These are phyloP conservation scores for Agrotis ipsilon DNA, from an alignment of 2,888 invertebrate species.

Conservation along the genomic window DNA sequence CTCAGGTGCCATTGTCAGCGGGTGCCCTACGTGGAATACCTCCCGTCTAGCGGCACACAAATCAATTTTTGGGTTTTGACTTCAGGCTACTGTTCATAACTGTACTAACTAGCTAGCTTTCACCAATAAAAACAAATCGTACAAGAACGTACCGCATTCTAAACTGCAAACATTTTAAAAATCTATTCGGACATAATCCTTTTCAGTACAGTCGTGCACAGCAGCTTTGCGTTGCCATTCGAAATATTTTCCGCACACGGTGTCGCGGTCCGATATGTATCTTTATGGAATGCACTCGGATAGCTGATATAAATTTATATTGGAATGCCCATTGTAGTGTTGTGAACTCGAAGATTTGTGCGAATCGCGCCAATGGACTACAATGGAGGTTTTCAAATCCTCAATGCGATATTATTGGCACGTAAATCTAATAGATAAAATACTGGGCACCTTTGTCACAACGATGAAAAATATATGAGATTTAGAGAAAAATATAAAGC, in stretches of 20 bases:
- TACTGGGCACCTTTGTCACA: slow-evolving; percentile 39
- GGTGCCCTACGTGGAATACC: too few species aligned
- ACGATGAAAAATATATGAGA: slow-evolving; percentile 35
- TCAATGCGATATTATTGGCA: slow-evolving; percentile 56
- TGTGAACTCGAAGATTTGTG: slow-evolving; percentile 69
- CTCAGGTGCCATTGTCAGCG: too few species aligned
- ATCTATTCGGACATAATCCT: slow-evolving; percentile 57
- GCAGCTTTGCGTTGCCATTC: slow-evolving; percentile 51
- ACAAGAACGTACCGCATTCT: slow-evolving; percentile 23
- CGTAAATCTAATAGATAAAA: slow-evolving; percentile 60
- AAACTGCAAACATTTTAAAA: slow-evolving; percentile 55
- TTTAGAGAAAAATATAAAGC: slow-evolving; percentile 23
- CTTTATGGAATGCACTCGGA: slow-evolving; percentile 62
- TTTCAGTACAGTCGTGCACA: slow-evolving; percentile 50
- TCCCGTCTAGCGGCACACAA: too few species aligned
- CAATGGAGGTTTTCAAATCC: slow-evolving; percentile 55
- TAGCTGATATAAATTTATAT: slow-evolving; percentile 70
- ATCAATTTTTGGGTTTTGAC: too few species aligned
- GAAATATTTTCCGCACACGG: slow-evolving; percentile 65
- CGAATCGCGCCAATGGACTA: slow-evolving; percentile 53
- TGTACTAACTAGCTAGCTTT: slow-evolving; percentile 30
- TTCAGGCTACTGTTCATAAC: slow-evolving; percentile 16
- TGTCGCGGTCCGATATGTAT: slow-evolving; percentile 58
- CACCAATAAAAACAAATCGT: slow-evolving; percentile 33
- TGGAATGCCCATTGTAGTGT: slow-evolving; percentile 70